These are phyloP conservation scores for Dasysyrphus albostriatus DNA, from an alignment of 2,888 invertebrate species.

Conservation along the genomic window DNA sequence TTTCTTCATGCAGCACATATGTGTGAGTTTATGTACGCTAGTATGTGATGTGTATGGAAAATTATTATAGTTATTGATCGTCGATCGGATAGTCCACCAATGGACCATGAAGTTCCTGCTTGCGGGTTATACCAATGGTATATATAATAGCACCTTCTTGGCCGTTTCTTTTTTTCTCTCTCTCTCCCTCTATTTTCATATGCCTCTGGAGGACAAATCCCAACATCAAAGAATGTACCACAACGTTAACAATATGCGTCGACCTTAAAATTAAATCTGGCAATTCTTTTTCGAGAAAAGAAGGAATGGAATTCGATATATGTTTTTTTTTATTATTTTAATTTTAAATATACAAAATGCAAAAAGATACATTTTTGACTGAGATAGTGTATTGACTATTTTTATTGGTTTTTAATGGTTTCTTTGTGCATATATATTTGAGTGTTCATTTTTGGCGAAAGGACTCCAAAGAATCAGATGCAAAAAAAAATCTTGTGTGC, in stretches of 20 bases:
- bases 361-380: slow-evolving; percentile 65
- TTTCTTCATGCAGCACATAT: slow-evolving; percentile 19
- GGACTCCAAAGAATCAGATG: not conserved
- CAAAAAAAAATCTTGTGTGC: slow-evolving; percentile 32
- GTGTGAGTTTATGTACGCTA: slow-evolving; percentile 21
- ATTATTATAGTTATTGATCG: slow-evolving; percentile 76
- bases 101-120: slow-evolving; percentile 70
- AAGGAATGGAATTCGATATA: slow-evolving; percentile 5
- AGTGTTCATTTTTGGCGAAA: slow-evolving; percentile 22
- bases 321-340: slow-evolving; percentile 27
- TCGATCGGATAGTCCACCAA: slow-evolving; percentile 54
- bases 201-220: slow-evolving; percentile 21
- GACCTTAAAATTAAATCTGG: slow-evolving; percentile 73
- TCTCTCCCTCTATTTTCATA: not conserved
- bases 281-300: slow-evolving; percentile 34
- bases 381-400: slow-evolving; percentile 54
- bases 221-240: slow-evolving; percentile 29
- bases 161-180: not conserved
- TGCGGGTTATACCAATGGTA: slow-evolving; percentile 61
- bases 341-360: slow-evolving; percentile 40
- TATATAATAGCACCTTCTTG: slow-evolving; percentile 38
- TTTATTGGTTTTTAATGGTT: slow-evolving; percentile 75
- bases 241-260: slow-evolving; percentile 71
- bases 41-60: slow-evolving; percentile 65
- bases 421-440: slow-evolving; percentile 20